Evolutionary conservation across 2,888 invertebrate species (phyloP).

Genomic region (Leptothorax acervorum): DNA sequence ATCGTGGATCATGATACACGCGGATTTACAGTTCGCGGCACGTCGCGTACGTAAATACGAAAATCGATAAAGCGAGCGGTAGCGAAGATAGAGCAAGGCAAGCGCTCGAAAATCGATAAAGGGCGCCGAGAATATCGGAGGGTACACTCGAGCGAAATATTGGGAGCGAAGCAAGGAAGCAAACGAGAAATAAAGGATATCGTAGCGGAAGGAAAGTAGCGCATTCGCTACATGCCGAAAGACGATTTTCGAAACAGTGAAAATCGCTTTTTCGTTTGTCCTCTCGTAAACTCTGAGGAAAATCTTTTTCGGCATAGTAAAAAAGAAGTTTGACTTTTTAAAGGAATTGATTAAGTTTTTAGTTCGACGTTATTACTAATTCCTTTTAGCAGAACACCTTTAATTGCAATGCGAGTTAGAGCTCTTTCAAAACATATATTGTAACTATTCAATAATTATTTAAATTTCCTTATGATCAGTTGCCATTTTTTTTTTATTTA

Average conservation of each 20-base stretch:
- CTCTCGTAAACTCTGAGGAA: neutral
- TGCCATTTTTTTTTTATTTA: neutral
- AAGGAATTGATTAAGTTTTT: constrained; percentile 10
- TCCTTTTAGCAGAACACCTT: neutral
- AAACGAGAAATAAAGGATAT: constrained; percentile 55
- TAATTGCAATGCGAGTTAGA: neutral
- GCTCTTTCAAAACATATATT: neutral
- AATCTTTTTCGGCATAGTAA: constrained; percentile 8
- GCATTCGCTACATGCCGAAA: constrained; percentile 23
- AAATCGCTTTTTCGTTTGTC: constrained; percentile 24
- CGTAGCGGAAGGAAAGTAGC: constrained; percentile 37
- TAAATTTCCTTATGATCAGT: neutral
- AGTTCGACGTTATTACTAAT: neutral
- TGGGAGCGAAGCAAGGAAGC: constrained; percentile 31
- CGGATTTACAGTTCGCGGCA: constrained; percentile 70
- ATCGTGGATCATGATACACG: constrained; percentile 74
- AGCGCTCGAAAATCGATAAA: constrained; percentile 55
- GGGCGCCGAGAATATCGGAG: constrained; percentile 61
- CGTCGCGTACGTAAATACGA: constrained; percentile 61
- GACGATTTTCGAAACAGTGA: constrained; percentile 44
- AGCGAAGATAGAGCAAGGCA: constrained; percentile 36
- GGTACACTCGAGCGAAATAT: constrained; percentile 53
- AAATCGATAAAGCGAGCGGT: constrained; percentile 65
- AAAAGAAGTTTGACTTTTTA: neutral
- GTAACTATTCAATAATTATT: neutral